Evolutionary conservation across 2,113 vertebrate species (phyloP).

Genomic region (Oostethus manadensis): DNA sequence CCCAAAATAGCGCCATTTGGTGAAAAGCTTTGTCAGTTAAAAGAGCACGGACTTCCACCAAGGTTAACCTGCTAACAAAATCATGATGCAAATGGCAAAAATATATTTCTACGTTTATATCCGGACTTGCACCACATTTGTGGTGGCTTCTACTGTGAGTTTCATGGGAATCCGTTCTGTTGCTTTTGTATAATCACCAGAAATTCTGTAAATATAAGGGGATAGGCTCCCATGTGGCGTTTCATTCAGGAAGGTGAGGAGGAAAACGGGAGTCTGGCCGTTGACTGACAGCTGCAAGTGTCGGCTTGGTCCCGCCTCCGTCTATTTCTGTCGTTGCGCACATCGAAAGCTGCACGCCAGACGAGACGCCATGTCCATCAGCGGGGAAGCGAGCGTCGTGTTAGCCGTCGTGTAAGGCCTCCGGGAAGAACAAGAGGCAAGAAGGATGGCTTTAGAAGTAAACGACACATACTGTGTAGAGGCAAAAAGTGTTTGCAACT

Average conservation of each 20-base stretch:
- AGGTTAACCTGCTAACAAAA: too few species aligned
- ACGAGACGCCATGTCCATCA: constrained; percentile 24
- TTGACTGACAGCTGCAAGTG: constrained; percentile 62
- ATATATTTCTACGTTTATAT: too few species aligned
- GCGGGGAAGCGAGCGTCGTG: constrained; percentile 7
- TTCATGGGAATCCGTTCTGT: too few species aligned
- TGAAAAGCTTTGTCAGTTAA: too few species aligned
- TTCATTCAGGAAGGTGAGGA: neutral
- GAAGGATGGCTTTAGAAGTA: neutral
- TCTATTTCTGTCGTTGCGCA: constrained; percentile 48
- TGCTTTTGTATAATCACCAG: neutral
- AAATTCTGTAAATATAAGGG: neutral
- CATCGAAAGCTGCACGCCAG: constrained; percentile 40
- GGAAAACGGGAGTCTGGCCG: constrained; percentile 9
- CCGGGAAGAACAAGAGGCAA: neutral
- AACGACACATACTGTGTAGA: neutral
- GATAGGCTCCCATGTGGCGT: neutral
- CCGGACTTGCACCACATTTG: too few species aligned
- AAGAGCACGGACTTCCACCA: too few species aligned
- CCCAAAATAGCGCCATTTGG: too few species aligned
- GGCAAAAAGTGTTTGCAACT: neutral
- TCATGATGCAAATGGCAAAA: too few species aligned
- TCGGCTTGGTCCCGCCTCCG: constrained; percentile 16
- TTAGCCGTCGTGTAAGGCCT: neutral
- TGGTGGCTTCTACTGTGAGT: too few species aligned